These are phyloP conservation scores for Mobula hypostoma DNA, from an alignment of 2,113 vertebrate species.

Conservation along the genomic window DNA sequence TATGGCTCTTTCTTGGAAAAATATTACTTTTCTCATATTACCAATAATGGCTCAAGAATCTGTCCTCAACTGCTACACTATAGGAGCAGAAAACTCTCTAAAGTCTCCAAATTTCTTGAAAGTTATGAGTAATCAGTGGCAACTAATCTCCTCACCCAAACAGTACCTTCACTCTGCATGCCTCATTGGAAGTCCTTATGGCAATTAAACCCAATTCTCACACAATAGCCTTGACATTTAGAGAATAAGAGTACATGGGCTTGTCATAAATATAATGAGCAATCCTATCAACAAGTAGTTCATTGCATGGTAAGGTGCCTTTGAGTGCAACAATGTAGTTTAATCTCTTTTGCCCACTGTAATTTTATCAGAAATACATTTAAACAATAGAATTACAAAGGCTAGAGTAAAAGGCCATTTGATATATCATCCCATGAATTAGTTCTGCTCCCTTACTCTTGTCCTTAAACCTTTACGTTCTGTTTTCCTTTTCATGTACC, in stretches of 20 bases:
- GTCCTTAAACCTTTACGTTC: no score
- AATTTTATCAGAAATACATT: neutral
- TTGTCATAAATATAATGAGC: neutral
- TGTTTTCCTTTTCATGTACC: no score
- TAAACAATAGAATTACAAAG: neutral
- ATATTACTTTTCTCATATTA: neutral
- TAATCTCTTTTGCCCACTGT: neutral
- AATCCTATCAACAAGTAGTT: neutral
- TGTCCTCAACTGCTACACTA: neutral
- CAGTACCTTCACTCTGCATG: neutral
- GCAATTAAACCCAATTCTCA: neutral
- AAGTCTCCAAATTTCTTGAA: neutral
- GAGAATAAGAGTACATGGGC: neutral
- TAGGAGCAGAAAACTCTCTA: neutral
- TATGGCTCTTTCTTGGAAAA: neutral
- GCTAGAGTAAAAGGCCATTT: neutral
- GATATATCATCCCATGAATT: neutral
- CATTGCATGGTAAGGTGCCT: neutral
- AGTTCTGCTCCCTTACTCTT: neutral
- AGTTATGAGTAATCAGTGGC: neutral
- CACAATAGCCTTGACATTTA: neutral
- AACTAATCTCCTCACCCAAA: neutral
- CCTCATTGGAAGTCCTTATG: neutral
- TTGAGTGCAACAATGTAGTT: neutral
- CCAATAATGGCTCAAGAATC: conserved; percentile 2